Conservation (phyloP, 2,888 invertebrate genomes). For the Orchesella flavescens region DNA sequence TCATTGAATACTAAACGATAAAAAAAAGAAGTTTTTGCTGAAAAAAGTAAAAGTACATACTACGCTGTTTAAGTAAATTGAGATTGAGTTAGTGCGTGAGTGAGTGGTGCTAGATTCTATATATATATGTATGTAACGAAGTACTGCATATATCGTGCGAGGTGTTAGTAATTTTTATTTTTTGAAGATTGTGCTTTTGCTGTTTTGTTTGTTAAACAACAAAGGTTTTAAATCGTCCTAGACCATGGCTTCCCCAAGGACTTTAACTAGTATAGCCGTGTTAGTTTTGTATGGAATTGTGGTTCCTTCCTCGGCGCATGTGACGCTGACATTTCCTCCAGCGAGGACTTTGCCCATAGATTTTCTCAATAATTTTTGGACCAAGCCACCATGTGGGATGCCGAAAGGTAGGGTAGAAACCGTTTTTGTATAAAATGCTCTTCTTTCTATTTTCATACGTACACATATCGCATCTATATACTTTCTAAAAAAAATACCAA, state of each 20-base stretch:
- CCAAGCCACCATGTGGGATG: conserved; percentile 95
- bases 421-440: not conserved
- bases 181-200: not conserved
- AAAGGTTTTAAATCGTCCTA: conserved; percentile 21
- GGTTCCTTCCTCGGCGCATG: conserved; percentile 78
- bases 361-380: conserved; percentile 92
- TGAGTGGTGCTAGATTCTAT: too few relatives aligned
- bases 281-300: not conserved
- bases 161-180: not conserved
- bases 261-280: not conserved
- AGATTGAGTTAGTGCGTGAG: not conserved
- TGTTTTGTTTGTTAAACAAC: not conserved
- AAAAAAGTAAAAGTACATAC: not conserved
- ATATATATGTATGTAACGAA: too few relatives aligned
- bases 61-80: not conserved
- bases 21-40: not conserved
- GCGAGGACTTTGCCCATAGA: conserved; percentile 92
- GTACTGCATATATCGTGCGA: too few relatives aligned
- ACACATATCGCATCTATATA: too few relatives aligned
- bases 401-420: conserved; percentile 84
- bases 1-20: conserved; percentile 35
- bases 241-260: conserved; percentile 52
- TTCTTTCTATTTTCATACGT: not conserved
- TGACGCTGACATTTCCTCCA: conserved; percentile 91
- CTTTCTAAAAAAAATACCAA: too few relatives aligned